Evolutionary conservation across 2,888 invertebrate species (phyloP).

Genomic region (Lasioglossum calceatum): DNA sequence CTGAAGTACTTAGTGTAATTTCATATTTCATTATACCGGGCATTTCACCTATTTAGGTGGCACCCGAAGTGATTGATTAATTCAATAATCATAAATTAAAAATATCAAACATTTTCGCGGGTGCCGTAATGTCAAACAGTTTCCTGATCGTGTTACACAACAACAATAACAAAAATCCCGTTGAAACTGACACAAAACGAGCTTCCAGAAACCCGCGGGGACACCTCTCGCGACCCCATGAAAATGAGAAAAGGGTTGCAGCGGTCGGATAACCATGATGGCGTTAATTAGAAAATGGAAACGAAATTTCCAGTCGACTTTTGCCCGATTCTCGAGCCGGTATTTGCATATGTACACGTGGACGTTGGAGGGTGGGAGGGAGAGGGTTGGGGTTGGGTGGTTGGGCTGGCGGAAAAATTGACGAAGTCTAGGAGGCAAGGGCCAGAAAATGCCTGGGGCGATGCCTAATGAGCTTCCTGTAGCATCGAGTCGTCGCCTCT

Average conservation of each 20-base stretch:
- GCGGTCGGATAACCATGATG: background rate
- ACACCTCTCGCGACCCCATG: background rate
- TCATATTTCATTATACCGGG: too few relatives aligned
- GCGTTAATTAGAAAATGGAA: constrained; percentile 24
- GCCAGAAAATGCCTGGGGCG: constrained; percentile 79
- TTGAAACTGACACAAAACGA: too few relatives aligned
- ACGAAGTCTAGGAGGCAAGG: constrained; percentile 68
- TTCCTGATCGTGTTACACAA: too few relatives aligned
- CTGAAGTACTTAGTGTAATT: too few relatives aligned
- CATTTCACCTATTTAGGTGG: too few relatives aligned
- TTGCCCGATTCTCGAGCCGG: background rate
- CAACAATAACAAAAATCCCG: too few relatives aligned
- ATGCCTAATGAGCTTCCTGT: constrained; percentile 84
- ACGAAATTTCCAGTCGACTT: constrained; percentile 8
- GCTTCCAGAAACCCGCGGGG: too few relatives aligned
- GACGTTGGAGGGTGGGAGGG: background rate
- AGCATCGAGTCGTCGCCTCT: constrained; percentile 64
- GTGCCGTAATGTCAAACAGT: too few relatives aligned
- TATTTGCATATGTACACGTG: constrained; percentile 26
- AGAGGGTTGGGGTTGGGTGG: background rate
- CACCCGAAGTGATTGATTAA: too few relatives aligned
- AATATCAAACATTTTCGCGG: too few relatives aligned
- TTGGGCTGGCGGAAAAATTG: constrained; percentile 52
- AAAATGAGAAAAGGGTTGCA: background rate
- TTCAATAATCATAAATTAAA: too few relatives aligned